A percentile compares a stretch with the other conserved stretches of the same genome.
These are phyloP conservation scores for Miichthys miiuy DNA, from an alignment of 2,797 vertebrate genomes.

Conservation along the genomic window DNA sequence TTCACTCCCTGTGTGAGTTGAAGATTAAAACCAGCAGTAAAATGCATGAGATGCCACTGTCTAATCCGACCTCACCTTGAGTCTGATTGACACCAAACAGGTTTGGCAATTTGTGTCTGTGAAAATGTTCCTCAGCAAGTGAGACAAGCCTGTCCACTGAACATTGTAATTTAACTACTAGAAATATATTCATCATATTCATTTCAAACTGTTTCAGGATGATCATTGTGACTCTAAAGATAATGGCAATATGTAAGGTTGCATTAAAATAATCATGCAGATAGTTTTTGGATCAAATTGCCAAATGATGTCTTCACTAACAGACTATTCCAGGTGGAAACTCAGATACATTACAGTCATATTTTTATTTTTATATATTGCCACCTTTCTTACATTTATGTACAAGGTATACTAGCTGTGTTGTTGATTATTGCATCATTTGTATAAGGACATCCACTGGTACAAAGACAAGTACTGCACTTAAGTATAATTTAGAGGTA, in stretches of 20 bases:
- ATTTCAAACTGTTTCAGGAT: neutral
- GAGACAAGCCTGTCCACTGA: neutral
- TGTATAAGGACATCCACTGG: neutral
- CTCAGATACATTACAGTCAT: no score
- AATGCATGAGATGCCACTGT: constrained; percentile 42
- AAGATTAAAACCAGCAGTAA: constrained; percentile 51
- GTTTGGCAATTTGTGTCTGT: constrained; percentile 23
- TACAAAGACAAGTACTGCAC: neutral
- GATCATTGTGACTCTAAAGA: neutral
- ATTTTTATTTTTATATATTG: no score
- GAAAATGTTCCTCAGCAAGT: constrained; percentile 19
- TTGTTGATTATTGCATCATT: neutral
- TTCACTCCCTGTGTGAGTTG: constrained; percentile 29
- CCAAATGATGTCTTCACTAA: no score
- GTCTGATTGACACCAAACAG: constrained; percentile 61
- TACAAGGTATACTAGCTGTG: neutral
- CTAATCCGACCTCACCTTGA: constrained; percentile 60
- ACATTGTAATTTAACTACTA: neutral
- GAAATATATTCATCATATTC: neutral
- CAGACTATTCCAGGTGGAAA: no score
- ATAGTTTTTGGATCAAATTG: neutral
- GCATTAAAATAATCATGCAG: neutral
- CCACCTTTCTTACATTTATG: neutral
- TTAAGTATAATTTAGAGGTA: neutral
- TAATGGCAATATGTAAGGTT: neutral